phyloP scores from a whole-genome alignment of 2,797 vertebrate species.

The Telmatherina bonti region DNA sequence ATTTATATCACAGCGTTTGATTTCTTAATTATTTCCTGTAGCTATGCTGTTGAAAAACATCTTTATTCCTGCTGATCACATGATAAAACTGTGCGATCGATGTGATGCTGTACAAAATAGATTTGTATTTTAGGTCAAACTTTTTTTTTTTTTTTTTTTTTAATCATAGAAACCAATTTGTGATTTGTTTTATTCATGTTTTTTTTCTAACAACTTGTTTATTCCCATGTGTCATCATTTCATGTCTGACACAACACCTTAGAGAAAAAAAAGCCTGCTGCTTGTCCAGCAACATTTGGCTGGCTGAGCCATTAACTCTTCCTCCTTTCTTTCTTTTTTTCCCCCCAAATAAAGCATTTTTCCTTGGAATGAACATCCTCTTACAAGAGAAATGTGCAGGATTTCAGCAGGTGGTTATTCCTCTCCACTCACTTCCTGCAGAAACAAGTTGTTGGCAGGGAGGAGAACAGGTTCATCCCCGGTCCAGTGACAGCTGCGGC shows the following conservation, averaged over 20 bases:
- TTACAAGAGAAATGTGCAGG: constrained; percentile 12
- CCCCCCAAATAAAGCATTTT: constrained; percentile 9
- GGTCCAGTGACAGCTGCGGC: constrained; percentile 72
- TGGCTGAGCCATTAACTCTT: background rate
- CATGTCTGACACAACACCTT: too few relatives aligned
- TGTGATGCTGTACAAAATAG: background rate
- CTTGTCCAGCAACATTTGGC: background rate
- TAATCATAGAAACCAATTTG: background rate
- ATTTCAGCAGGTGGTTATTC: constrained; percentile 67
- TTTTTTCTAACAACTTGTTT: too few relatives aligned
- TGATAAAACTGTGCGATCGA: background rate
- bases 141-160: too few relatives aligned
- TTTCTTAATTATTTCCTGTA: constrained; percentile 7
- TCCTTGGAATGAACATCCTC: background rate
- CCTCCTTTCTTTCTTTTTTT: too few relatives aligned
- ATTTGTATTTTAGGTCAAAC: background rate
- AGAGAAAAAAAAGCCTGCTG: background rate
- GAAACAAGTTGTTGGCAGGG: constrained; percentile 57
- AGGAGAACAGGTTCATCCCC: constrained; percentile 54
- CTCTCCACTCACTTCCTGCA: constrained; percentile 29
- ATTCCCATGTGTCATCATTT: too few relatives aligned
- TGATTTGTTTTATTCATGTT: background rate
- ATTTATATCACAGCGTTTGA: background rate
- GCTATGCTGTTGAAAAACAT: background rate
- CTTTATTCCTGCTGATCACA: background rate